These are phyloP conservation scores for Natator depressus DNA, from an alignment of 2,113 vertebrate species.

Conservation along the genomic window DNA sequence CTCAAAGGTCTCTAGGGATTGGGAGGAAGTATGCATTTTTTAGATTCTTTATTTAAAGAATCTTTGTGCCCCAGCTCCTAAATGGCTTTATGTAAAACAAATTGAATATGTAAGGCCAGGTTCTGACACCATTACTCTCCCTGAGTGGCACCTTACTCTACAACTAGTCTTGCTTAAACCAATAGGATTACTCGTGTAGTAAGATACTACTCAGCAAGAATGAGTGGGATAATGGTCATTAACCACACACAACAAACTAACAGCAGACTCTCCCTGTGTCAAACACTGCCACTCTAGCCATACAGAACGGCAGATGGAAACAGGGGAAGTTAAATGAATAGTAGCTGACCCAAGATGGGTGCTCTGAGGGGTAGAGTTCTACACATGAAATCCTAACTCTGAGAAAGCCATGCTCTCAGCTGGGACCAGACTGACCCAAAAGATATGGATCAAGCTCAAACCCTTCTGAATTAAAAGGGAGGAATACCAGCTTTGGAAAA, in stretches of 20 bases:
- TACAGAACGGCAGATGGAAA: not conserved
- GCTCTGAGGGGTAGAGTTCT: not conserved
- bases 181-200: not conserved
- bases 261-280: not conserved
- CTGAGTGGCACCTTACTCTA: not conserved
- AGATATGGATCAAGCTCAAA: not conserved
- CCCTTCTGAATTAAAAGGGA: not conserved
- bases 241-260: not conserved
- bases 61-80: not conserved
- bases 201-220: not conserved
- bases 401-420: not conserved
- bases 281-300: not conserved
- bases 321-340: not conserved
- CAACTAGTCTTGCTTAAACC: not conserved
- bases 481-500: not conserved
- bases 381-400: not conserved
- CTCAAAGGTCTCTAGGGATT: not conserved
- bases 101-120: not conserved
- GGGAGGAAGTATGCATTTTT: not conserved
- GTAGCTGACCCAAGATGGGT: not conserved
- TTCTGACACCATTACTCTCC: not conserved
- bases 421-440: no score
- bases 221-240: not conserved
- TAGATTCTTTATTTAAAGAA: not conserved
- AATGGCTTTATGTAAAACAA: not conserved